Base-by-base conservation (phyloP, 2,888 invertebrate species). In the Tenthredo mesomela region DNA sequence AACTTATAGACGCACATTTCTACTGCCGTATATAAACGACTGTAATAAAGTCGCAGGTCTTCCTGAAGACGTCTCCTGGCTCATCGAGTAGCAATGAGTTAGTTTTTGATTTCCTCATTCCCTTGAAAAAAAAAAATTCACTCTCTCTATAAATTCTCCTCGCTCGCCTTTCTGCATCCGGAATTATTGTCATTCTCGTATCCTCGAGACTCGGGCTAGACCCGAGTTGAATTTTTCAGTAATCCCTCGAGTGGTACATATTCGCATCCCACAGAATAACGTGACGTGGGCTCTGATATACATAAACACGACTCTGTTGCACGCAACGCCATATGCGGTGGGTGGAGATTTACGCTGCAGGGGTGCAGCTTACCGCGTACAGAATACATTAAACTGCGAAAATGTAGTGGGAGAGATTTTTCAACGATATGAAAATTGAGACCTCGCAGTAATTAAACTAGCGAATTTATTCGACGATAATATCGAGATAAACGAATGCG, bases 321-420 rank as follows among this genome's bases (percentile, higher is more conserved):
- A 86, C 85, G 86, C 87, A 86, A 87, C 87, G 86, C 86, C 85
- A 88, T 87, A 47, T 43, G 47, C 87, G 87, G 88, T 88, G 86
- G 87, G 87, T 87, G 86, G 86, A 87, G 88, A 89, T 89, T 89
- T 89, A 90, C 87, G 86, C 85, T 78, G 85, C 84, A 67, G 71
- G 71, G 71, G 71, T 80, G 61, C 37, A 50, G 58, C 61, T 50
- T 61, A 40, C 33, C 67, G 54, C 43, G 21, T 10, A 6, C 40
- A 43, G 80, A 80, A 80, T 80, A 61, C 61, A 80, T 80, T 80
- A 61, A 15, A 43, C 43, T 43, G n/a, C n/a, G 43, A 37, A 21
- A 21, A 43, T 12, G 15, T 70, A 37, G 33, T 70, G 37, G n/a
- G 70, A 21, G 21, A 61, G 61, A 29, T 25, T 61, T 71, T 40